Evolutionary conservation across 2,113 vertebrate species (phyloP).

Genomic region (Nibea coibor): DNA sequence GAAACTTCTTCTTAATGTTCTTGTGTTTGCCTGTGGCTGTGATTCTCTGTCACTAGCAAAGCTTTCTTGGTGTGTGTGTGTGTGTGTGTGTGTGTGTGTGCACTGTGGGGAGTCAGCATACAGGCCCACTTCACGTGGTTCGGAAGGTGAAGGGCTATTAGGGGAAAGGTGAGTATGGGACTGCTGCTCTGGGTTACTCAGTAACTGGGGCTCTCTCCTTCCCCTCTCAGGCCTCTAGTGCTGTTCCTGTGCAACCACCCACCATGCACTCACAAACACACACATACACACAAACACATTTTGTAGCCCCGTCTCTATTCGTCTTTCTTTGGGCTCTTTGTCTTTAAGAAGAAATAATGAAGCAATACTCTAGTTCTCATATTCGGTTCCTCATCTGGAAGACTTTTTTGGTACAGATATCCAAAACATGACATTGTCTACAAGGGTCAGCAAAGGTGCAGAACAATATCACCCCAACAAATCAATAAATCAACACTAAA

Average conservation of each 20-base stretch:
- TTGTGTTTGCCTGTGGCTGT: conserved; percentile 14
- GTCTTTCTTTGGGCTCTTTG: background rate
- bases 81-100: conserved; percentile 43
- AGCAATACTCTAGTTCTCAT: conserved; percentile 10
- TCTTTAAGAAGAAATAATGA: background rate
- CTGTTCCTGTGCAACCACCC: conserved; percentile 46
- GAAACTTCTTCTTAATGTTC: conserved; percentile 37
- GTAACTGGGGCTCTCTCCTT: conserved; percentile 77
- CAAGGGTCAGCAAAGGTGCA: background rate
- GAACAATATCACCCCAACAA: background rate
- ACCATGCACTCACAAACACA: background rate
- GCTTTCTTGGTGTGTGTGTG: conserved; percentile 42
- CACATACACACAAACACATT: background rate
- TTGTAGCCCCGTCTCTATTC: background rate
- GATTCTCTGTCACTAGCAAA: conserved; percentile 40
- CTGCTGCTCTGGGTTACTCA: conserved; percentile 81
- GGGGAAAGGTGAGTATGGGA: conserved; percentile 82
- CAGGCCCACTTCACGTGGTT: conserved; percentile 82
- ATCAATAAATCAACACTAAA: background rate
- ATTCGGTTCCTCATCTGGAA: background rate
- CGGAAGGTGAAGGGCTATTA: conserved; percentile 83
- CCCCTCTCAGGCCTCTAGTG: conserved; percentile 58
- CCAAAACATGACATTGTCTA: background rate
- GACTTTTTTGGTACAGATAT: background rate
- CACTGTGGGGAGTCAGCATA: conserved; percentile 70